Evolutionary conservation across 2,113 vertebrate genomes (phyloP), one percentile per base, ranked within the genome.

Genomic region (Apteryx owenii): DNA sequence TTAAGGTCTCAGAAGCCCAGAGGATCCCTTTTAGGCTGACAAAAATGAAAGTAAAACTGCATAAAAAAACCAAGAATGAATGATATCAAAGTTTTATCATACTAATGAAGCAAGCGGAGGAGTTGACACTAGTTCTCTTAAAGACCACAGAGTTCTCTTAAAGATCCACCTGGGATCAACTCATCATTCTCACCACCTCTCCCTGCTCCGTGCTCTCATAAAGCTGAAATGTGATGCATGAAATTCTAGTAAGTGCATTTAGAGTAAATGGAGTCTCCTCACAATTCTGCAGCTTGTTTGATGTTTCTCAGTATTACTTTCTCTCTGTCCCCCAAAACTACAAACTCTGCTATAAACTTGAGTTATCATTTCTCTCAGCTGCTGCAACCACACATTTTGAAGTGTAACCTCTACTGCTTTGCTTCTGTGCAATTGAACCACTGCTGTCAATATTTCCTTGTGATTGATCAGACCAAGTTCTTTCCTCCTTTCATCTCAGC

Each of bases 51-150:
- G 83, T 70, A 66, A 71, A n/a, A 12, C 20, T 29, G 31, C 6
- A 0, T 5, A 12, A 78, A 8, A 23, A 38, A 10, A 11, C 6
- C 25, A 60, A 61, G 9, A 80, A 85, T 0, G 1, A 61, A 44
- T 12, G 0, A 20, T n/a, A 66, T 12, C 40, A 58, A 53, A 3
- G 7, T 73, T 90, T 71, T 73, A n/a, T 58, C 1, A 1, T 29
- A 58, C 68, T 72, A 82, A 61, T 4, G 12, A 66, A 69, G 44
- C 7, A 93, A 94, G 64, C 4, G 31, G 29, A 89, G 14, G 5
- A 40, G 19, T 60, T 92, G 42, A 88, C 36, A 31, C 10, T 53
- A 81, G 65, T 80, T 83, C n/a, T 56, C 44, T 70, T 56, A 48
- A 81, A 87, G 65, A 66, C 46, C 36, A 38, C 36, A 38, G 36